A percentile compares a stretch with the other conserved stretches of the same genome.
Conservation (phyloP, 2,888 invertebrate species). For the Tachina fera region DNA sequence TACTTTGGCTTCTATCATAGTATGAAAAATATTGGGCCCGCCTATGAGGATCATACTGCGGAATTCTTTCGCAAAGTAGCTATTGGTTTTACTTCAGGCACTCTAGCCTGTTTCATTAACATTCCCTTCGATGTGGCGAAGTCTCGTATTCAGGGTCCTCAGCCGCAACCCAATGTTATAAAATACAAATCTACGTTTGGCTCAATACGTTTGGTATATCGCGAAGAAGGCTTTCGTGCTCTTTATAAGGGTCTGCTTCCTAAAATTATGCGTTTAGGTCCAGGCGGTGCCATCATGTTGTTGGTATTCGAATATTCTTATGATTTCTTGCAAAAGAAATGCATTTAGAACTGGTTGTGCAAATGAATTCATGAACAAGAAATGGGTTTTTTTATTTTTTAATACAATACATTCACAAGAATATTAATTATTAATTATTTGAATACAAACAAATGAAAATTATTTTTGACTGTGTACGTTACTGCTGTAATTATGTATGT, state of each 20-base stretch:
- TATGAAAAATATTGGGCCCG: constrained; percentile 89
- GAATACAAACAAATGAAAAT: constrained; percentile 1
- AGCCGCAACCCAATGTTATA: constrained; percentile 88
- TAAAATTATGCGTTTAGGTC: constrained; percentile 95
- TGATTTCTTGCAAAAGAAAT: constrained; percentile 85
- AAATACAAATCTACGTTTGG: constrained; percentile 91
- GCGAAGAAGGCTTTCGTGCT: constrained; percentile 94
- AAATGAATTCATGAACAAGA: neutral
- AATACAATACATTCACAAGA: constrained; percentile 6
- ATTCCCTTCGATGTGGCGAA: constrained; percentile 99
- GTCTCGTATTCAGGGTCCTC: constrained; percentile 96
- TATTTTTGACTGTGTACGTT: constrained; percentile 60
- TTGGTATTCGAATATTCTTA: constrained; percentile 95
- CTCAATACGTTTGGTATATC: constrained; percentile 89
- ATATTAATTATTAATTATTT: neutral
- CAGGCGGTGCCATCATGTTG: constrained; percentile 97
- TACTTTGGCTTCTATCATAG: constrained; percentile 98
- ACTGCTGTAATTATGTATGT: constrained; percentile 26
- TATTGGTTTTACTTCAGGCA: constrained; percentile 94
- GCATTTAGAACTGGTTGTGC: constrained; percentile 17
- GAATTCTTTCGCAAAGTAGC: constrained; percentile 90
- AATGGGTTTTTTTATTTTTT: neutral
- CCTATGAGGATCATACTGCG: constrained; percentile 86
- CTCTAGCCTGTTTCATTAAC: constrained; percentile 92
- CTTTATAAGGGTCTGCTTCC: constrained; percentile 96